These are phyloP conservation scores for Drosophila albomicans DNA, from an alignment of 1,140 invertebrate genomes.

Conservation along the genomic window DNA sequence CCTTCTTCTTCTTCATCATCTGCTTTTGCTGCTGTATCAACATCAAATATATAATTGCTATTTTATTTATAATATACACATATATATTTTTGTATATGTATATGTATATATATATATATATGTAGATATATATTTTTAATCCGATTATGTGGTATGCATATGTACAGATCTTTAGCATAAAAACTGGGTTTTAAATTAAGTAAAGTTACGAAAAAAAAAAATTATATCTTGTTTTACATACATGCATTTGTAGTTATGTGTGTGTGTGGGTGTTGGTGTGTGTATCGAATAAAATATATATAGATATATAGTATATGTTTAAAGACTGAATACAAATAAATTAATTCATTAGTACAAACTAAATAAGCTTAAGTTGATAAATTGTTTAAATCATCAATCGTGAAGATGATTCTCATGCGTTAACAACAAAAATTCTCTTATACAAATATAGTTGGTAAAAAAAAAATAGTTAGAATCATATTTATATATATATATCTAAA, in stretches of 20 bases:
- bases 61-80: conserved; percentile 31
- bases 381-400: conserved; percentile 22
- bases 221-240: conserved; percentile 10
- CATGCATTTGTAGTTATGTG: conserved; percentile 16
- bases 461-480: conserved; percentile 7
- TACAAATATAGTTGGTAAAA: conserved; percentile 28
- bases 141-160: conserved; percentile 73
- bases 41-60: conserved; percentile 69
- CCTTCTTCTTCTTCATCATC: not conserved
- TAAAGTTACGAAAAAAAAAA: conserved; percentile 39
- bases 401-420: conserved; percentile 4
- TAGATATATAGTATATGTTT: not conserved
- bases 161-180: conserved; percentile 69
- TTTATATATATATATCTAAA: conserved; percentile 46
- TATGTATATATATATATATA: conserved; percentile 57
- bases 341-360: conserved; percentile 76
- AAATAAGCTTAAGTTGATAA: conserved; percentile 55
- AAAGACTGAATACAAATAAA: conserved; percentile 62
- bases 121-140: conserved; percentile 68
- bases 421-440: conserved; percentile 50
- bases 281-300: conserved; percentile 29
- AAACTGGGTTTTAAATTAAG: conserved; percentile 68
- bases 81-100: conserved; percentile 24
- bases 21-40: conserved; percentile 35
- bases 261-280: conserved; percentile 14